Evolutionary conservation across 1,140 invertebrate genomes (phyloP).

Genomic region (Argopecten irradians): DNA sequence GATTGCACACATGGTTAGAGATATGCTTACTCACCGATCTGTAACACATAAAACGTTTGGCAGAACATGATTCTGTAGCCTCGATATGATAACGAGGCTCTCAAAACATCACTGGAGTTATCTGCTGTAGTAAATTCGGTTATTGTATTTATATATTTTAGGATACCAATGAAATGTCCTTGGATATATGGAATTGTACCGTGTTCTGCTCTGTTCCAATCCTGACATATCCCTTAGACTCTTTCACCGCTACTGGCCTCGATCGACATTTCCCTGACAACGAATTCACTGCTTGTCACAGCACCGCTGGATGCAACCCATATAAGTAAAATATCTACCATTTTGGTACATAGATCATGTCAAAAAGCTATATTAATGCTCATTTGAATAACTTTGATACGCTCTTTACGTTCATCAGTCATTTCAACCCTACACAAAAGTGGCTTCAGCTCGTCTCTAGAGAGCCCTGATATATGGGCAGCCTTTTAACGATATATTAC

Average conservation of each 20-base stretch:
- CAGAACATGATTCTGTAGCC: not conserved
- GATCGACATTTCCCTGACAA: not conserved
- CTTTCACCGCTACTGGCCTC: not conserved
- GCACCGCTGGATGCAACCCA: not conserved
- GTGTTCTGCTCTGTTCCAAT: not conserved
- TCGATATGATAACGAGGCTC: slow-evolving; percentile 14
- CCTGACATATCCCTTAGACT: not conserved
- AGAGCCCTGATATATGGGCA: not conserved
- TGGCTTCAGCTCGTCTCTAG: not conserved
- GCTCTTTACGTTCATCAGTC: not conserved
- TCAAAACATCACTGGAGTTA: not conserved
- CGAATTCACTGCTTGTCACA: not conserved
- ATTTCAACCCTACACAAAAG: not conserved
- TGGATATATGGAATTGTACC: not conserved
- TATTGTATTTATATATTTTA: not conserved
- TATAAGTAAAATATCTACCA: not conserved
- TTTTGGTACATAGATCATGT: not conserved
- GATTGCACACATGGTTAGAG: not conserved
- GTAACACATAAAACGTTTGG: not conserved
- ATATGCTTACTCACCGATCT: not conserved
- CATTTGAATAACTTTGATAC: not conserved
- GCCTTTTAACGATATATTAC: not conserved
- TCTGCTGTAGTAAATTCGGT: not conserved
- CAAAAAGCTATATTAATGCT: not conserved
- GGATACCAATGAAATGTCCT: not conserved